phyloP scores from a whole-genome alignment of 2,113 vertebrate genomes.

The Laticauda laticaudata region DNA sequence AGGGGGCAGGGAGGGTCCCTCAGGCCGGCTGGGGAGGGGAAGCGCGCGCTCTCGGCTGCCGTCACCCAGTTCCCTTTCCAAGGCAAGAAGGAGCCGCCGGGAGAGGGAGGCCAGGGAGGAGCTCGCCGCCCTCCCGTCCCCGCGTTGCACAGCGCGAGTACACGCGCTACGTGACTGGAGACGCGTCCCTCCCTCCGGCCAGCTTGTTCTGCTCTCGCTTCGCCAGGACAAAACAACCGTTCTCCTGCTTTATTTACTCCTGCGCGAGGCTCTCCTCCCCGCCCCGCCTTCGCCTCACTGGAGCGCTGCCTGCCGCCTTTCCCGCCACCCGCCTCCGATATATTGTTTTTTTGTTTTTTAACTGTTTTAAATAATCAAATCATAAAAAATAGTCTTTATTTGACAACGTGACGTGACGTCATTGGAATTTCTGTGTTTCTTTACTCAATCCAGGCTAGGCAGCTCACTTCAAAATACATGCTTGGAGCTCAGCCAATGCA shows the following conservation, averaged over 20 bases:
- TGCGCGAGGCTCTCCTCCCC: neutral
- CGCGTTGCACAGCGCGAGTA: constrained; percentile 1
- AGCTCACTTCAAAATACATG: no score
- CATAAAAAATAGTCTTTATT: no score
- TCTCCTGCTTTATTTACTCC: constrained; percentile 24
- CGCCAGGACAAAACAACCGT: constrained; percentile 42
- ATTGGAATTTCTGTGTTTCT: no score
- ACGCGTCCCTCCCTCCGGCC: constrained; percentile 40
- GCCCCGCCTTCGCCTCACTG: neutral
- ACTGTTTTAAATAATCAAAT: no score
- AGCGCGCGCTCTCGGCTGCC: neutral
- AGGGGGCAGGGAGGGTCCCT: neutral
- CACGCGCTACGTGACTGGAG: constrained; percentile 52
- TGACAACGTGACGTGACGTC: no score
- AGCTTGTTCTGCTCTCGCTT: constrained; percentile 41
- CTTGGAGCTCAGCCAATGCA: no score
- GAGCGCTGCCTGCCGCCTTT: constrained; percentile 30
- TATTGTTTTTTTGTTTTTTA: no score
- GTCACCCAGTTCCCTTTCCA: neutral
- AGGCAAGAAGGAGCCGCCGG: neutral
- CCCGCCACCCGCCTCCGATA: constrained; percentile 1
- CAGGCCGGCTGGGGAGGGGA: neutral
- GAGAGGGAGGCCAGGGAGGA: neutral
- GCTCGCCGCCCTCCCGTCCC: neutral
- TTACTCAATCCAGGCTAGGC: no score